Evolutionary conservation across 2,113 vertebrate genomes (phyloP), one percentile per base, ranked within the genome.

Genomic region (Antennarius striatus): DNA sequence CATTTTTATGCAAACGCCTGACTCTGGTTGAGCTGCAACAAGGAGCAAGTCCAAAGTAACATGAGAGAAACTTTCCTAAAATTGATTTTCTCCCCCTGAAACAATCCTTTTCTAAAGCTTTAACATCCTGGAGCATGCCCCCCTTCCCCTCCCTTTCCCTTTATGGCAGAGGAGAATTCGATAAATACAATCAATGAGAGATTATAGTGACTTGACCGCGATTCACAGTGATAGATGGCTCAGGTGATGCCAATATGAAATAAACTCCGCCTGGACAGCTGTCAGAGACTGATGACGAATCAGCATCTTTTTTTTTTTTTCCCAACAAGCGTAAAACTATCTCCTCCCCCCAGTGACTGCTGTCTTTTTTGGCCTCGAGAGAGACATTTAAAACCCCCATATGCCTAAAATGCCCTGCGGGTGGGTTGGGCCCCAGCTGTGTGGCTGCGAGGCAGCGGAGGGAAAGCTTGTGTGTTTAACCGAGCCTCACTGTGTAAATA

Each of bases 1-100:
- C 81, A 85, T 86, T 73, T 88, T 79, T 79, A 74, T 80, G 56
- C 72, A 68, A 68, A 71, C 74, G 54, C 50, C 16, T 56, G 40
- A 66, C 62, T 68, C 16, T 9, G 36, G 39, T 49, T 63, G 57
- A 50, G 62, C 63, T 54, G 57, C 59, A 54, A 73, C 8, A 30
- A 63, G 28, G 64, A 40, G 17, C 51, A 43, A 12, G 3, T 74
- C 58, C 59, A 32, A 28, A 57, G 40, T 57, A 72, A 51, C 52
- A n/a, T 32, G 15, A 82, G 66, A 54, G 13, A 71, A 77, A 46
- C 10, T 61, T 71, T 84, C 75, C 83, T 69, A 0, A 16, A 28
- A 83, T 83, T 53, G 88, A 85, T 85, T 58, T 43, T 8, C 56
- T 0, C 54, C 6, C 29, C 47, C 68, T 22, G 67, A 82, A 70